Percentiles rank a stretch among this genome's conserved stretches.
phyloP scores from a whole-genome alignment of 2,888 invertebrate genomes.

The Mythimna pallens region DNA sequence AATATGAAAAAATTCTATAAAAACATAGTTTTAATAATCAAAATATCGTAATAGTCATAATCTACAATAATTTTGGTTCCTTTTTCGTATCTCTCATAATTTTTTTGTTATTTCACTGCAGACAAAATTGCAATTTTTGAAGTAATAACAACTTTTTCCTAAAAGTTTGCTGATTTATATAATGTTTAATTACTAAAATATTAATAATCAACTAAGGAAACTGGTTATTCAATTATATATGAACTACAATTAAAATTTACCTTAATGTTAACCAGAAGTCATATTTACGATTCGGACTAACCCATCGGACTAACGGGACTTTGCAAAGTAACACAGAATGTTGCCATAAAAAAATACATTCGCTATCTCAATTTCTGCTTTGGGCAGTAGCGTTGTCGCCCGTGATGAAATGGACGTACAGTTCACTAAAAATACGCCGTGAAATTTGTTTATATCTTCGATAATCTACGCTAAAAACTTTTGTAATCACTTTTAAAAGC shows the following conservation, averaged over 20 bases:
- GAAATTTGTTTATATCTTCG: constrained; percentile 89
- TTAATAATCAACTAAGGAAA: not conserved
- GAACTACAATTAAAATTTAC: not conserved
- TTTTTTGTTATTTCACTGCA: no score
- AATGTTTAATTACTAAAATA: no score
- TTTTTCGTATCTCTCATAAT: no score
- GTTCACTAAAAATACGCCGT: constrained; percentile 80
- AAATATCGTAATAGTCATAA: no score
- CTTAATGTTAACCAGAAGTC: fast-evolving
- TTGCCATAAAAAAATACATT: constrained; percentile 83
- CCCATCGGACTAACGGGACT: constrained; percentile 45
- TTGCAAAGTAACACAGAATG: constrained; percentile 72
- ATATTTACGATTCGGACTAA: constrained; percentile 59
- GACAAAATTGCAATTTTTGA: not conserved
- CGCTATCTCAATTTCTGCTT: constrained; percentile 82
- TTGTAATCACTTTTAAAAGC: constrained; percentile 87
- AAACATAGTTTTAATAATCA: fast-evolving
- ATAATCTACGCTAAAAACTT: constrained; percentile 88
- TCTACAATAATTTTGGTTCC: not conserved
- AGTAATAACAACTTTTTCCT: not conserved
- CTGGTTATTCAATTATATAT: not conserved
- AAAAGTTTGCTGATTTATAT: not conserved
- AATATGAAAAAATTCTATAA: not conserved
- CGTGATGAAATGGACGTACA: constrained; percentile 88
- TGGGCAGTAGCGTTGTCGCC: constrained; percentile 88